These are phyloP conservation scores for Bruchidius siliquastri DNA, from an alignment of 2,888 invertebrate species.

Conservation along the genomic window DNA sequence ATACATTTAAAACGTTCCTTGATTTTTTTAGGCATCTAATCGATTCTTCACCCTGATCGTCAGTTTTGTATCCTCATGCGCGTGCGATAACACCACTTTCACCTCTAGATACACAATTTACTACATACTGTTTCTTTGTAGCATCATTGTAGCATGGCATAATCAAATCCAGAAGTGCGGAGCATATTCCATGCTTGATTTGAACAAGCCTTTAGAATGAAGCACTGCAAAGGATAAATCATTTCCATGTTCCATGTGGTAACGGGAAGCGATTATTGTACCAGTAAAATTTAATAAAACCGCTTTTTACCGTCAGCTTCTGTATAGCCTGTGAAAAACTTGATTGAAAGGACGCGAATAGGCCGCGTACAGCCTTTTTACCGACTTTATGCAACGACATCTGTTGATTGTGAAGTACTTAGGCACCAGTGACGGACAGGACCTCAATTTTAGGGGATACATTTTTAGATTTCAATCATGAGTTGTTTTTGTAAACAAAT, in stretches of 20 bases:
- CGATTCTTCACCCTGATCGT: too few species aligned
- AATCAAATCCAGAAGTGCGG: too few species aligned
- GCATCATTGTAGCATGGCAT: too few species aligned
- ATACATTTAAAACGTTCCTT: too few species aligned
- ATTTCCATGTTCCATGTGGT: slow-evolving; percentile 10
- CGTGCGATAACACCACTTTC: too few species aligned
- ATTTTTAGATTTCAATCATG: too few species aligned
- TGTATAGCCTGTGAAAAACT: slow-evolving; percentile 18
- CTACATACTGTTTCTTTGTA: too few species aligned
- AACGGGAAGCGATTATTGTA: slow-evolving; percentile 10
- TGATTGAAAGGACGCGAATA: slow-evolving; percentile 16
- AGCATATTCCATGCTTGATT: neutral
- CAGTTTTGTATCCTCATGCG: too few species aligned
- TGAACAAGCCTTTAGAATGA: neutral
- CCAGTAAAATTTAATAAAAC: slow-evolving; percentile 25
- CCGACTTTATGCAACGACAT: neutral
- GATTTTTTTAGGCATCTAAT: too few species aligned
- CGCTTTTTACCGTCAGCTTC: slow-evolving; percentile 21
- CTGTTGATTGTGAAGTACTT: neutral
- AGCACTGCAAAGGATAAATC: neutral
- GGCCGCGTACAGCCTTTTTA: slow-evolving; percentile 11
- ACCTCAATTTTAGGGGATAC: too few species aligned
- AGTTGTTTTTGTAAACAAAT: too few species aligned
- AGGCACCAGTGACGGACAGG: neutral
- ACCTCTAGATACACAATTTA: too few species aligned